Percentiles rank a stretch among this genome's conserved stretches.
phyloP scores from a whole-genome alignment of 2,113 vertebrate species.

The Notothenia rossii region DNA sequence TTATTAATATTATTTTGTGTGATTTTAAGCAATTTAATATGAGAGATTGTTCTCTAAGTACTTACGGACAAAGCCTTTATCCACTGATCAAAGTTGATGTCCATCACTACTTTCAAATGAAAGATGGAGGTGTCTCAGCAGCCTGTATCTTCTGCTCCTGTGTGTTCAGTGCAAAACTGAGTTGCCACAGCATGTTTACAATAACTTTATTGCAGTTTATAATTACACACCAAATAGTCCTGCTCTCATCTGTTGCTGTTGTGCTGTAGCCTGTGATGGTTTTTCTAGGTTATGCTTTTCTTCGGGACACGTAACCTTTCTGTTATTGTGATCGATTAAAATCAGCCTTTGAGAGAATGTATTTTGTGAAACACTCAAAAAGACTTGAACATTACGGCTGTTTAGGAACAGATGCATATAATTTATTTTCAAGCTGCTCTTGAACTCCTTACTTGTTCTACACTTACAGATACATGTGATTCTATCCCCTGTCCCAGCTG shows the following conservation, averaged over 20 bases:
- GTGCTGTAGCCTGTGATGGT: slow-evolving; percentile 14
- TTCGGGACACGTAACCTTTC: slow-evolving; percentile 37
- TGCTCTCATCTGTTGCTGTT: slow-evolving; percentile 42
- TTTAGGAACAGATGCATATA: slow-evolving; percentile 75
- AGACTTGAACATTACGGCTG: slow-evolving; percentile 82
- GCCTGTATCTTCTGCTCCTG: slow-evolving; percentile 30
- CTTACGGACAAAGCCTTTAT: slow-evolving; percentile 80
- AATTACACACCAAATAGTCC: slow-evolving; percentile 39
- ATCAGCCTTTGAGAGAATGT: slow-evolving; percentile 83
- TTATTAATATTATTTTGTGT: slow-evolving; percentile 62
- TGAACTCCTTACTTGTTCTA: slow-evolving; percentile 63
- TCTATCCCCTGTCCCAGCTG: slow-evolving; percentile 53
- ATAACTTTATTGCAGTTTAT: slow-evolving; percentile 39
- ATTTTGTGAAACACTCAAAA: slow-evolving; percentile 83
- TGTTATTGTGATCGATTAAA: slow-evolving; percentile 58
- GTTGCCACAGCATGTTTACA: slow-evolving; percentile 67
- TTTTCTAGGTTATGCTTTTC: slow-evolving; percentile 21
- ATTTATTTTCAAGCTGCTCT: slow-evolving; percentile 85
- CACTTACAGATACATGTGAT: slow-evolving; percentile 54
- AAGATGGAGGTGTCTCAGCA: slow-evolving; percentile 67
- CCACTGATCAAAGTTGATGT: slow-evolving; percentile 88
- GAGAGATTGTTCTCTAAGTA: slow-evolving; percentile 83
- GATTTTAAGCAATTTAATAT: slow-evolving; percentile 80
- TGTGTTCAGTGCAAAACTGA: slow-evolving; percentile 65
- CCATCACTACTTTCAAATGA: slow-evolving; percentile 85